Percentiles rank a stretch among this genome's conserved stretches.
phyloP scores from a whole-genome alignment of 2,113 vertebrate species.

The Mastomys natalensis region DNA sequence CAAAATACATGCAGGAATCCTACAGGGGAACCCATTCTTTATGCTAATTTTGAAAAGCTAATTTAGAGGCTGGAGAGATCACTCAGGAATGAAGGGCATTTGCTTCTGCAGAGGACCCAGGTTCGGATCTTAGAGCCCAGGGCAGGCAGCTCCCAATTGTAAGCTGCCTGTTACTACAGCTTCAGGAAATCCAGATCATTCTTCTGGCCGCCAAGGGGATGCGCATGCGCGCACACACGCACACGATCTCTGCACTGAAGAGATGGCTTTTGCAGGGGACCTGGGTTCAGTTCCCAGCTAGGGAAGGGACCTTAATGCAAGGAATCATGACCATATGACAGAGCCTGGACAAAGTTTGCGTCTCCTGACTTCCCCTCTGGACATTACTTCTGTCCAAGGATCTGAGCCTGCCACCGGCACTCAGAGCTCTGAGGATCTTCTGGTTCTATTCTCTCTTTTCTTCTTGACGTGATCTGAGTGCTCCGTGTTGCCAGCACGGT shows the following conservation, averaged over 20 bases:
- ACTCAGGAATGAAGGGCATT: background rate
- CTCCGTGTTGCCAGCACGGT: no score
- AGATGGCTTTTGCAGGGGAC: background rate
- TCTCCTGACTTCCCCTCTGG: no score
- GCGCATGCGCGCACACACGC: fast-evolving
- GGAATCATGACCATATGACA: background rate
- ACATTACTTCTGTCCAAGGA: no score
- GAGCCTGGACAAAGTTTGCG: background rate
- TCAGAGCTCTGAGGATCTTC: background rate
- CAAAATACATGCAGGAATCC: no score
- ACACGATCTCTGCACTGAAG: background rate
- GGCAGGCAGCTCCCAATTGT: no score
- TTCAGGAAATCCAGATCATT: background rate
- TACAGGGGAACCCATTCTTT: background rate
- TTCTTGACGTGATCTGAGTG: background rate
- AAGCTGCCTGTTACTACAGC: background rate
- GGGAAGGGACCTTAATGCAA: background rate
- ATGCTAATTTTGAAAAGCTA: background rate
- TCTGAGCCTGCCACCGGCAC: no score
- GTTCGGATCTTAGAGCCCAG: background rate
- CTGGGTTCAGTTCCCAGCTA: background rate
- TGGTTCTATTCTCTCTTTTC: background rate
- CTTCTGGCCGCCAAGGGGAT: background rate
- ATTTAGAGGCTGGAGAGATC: background rate
- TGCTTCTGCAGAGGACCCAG: background rate